Conservation (phyloP, 2,113 vertebrate genomes). For the Phyllopteryx taeniolatus region DNA sequence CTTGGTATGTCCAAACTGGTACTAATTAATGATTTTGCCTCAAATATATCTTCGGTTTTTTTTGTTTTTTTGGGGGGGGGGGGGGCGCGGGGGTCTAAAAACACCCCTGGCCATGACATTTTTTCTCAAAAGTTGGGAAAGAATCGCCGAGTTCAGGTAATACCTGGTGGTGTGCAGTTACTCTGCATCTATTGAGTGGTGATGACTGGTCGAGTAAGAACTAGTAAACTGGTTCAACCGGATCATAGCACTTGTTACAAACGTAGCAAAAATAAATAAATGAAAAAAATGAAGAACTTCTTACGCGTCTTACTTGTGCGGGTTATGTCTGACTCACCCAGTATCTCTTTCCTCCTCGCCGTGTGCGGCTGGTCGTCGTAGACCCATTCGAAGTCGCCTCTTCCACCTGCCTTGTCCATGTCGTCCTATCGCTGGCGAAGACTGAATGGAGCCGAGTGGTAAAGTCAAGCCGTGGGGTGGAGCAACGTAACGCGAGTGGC, state of each 20-base stretch:
- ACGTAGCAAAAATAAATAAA: background rate
- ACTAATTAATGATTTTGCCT: too few species aligned
- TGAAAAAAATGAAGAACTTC: background rate
- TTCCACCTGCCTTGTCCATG: slow-evolving; percentile 83
- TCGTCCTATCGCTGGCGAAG: background rate
- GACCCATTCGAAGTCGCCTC: slow-evolving; percentile 94
- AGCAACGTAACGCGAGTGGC: slow-evolving; percentile 11
- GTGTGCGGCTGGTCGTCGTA: slow-evolving; percentile 96
- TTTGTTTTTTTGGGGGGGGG: too few species aligned
- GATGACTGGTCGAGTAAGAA: slow-evolving; percentile 24
- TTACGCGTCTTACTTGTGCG: background rate
- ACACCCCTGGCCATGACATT: background rate
- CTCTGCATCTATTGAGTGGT: background rate
- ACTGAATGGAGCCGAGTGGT: background rate
- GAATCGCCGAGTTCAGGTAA: background rate
- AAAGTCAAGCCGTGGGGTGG: background rate
- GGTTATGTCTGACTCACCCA: slow-evolving; percentile 76
- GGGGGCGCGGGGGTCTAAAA: too few species aligned
- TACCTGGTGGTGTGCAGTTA: background rate
- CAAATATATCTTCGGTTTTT: too few species aligned
- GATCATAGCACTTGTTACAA: slow-evolving; percentile 26
- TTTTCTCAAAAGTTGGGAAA: background rate
- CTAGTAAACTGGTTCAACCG: slow-evolving; percentile 67
- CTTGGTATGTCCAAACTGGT: too few species aligned
- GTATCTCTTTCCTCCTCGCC: slow-evolving; percentile 87